Conservation (phyloP, 2,888 invertebrate species). For the Dolichomitus sp. region DNA sequence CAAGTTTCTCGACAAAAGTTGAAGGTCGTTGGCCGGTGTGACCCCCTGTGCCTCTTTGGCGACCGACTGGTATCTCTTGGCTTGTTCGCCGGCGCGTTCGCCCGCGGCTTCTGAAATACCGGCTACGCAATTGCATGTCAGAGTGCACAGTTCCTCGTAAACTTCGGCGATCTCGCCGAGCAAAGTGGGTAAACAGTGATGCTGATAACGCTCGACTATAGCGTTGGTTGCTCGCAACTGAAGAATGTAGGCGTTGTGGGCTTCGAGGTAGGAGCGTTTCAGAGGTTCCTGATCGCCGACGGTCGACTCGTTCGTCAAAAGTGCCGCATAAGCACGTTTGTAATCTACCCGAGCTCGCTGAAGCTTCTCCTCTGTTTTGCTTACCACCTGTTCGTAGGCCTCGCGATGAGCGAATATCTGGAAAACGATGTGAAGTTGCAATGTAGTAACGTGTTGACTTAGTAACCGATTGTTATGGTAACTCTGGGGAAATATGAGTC, state of each 20-base stretch:
- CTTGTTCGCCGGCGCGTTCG: constrained; percentile 95
- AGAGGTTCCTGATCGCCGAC: constrained; percentile 88
- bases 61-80: constrained; percentile 93
- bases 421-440: background rate
- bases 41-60: constrained; percentile 93
- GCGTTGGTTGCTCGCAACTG: constrained; percentile 97
- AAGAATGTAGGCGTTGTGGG: constrained; percentile 97
- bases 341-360: constrained; percentile 95
- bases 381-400: constrained; percentile 95
- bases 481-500: no score
- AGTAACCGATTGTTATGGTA: no score
- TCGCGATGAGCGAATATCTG: constrained; percentile 94
- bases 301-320: constrained; percentile 89
- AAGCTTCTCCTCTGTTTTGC: constrained; percentile 94
- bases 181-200: constrained; percentile 94
- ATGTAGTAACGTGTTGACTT: background rate
- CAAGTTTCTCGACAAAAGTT: constrained; percentile 91
- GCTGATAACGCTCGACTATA: constrained; percentile 96
- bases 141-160: constrained; percentile 93
- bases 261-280: constrained; percentile 93
- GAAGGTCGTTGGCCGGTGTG: constrained; percentile 91
- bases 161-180: constrained; percentile 97
- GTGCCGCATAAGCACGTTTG: constrained; percentile 93
- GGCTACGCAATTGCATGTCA: constrained; percentile 85
- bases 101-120: constrained; percentile 95